Evolutionary conservation across 2,113 vertebrate genomes (phyloP).

Genomic region (Bufo bufo): DNA sequence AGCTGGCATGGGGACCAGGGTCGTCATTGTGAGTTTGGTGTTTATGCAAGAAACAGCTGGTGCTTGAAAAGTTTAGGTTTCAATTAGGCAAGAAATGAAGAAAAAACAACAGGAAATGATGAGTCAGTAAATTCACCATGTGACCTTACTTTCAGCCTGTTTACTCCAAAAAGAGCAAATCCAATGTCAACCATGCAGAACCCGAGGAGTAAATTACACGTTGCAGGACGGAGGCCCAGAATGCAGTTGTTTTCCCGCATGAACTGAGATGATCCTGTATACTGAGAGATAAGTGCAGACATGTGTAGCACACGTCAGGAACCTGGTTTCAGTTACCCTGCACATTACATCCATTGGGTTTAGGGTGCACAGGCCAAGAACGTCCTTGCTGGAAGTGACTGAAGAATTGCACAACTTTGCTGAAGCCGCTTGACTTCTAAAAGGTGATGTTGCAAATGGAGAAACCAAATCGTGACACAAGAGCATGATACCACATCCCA

Average conservation of each 20-base stretch:
- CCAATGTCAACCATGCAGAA: neutral
- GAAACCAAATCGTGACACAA: neutral
- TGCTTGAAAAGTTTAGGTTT: slow-evolving; percentile 7
- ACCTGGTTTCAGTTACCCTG: slow-evolving; percentile 27
- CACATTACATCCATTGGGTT: neutral
- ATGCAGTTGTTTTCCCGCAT: neutral
- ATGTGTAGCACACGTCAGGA: slow-evolving; percentile 25
- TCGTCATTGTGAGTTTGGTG: too few relatives aligned
- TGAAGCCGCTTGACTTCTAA: neutral
- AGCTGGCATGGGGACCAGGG: too few relatives aligned
- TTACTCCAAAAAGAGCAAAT: neutral
- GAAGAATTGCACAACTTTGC: neutral
- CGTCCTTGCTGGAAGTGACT: slow-evolving; percentile 2
- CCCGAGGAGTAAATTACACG: neutral
- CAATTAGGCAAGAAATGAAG: slow-evolving; percentile 3
- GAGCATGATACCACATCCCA: neutral
- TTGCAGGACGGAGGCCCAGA: neutral
- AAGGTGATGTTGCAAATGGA: neutral
- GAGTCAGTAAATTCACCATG: slow-evolving; percentile 43
- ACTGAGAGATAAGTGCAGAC: slow-evolving; percentile 32
- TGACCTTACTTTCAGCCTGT: slow-evolving; percentile 21
- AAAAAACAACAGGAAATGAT: slow-evolving; percentile 45
- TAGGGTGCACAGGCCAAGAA: neutral
- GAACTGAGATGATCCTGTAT: slow-evolving; percentile 9
- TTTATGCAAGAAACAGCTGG: slow-evolving; percentile 44